Base-by-base conservation (phyloP, 1,140 invertebrate species). In the Drosophila lacteicornis region DNA sequence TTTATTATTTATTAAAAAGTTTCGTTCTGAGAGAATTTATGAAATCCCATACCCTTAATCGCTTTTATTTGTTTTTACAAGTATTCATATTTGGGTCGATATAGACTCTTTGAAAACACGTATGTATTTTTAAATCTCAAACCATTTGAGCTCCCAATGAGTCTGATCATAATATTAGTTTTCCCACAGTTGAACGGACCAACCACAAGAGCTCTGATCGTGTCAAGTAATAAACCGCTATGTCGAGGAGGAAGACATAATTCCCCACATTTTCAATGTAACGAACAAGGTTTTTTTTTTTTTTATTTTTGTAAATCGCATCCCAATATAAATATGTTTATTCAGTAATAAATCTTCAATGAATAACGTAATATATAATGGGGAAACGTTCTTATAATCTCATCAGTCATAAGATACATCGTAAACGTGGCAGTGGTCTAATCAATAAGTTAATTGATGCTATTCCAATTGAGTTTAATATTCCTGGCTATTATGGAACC, bases 61-160 rank as follows among this genome's bases (percentile, higher is more conserved):
- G 25, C 2, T 6, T 27, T 27, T 27, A 27, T 27, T 6, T 6
- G 25, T 6, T 27, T 27, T 27, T 6, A 4, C 25, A 5, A 27
- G 25, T 27, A 27, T 33, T 33, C 30, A 33, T 33, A 33, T 33
- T 33, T 33, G 30, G 30, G 30, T 7, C 7, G 30, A 9, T 33
- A 33, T 2, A 33, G 30, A 33, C 30, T 33, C 30, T 33, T 33
- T 33, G 7, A 33, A 33, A 33, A 33, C 47, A 51, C 19, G 27
- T 62, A 61, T 49, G 38, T 61, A 61, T 42, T 50, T 40, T 61
- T 22, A 50, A 61, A 50, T 50, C 25, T 61, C 17, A 61, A 30
- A 1, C 59, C 59, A 42, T 61, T 61, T 50, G 58, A 19, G 50
- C 59, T 61, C 9, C 50, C 59, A 25, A 61, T 50, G 5, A 61